A percentile compares a stretch with the other conserved stretches of the same genome.
phyloP scores from a whole-genome alignment of 2,888 invertebrate genomes.

The Ellobium chinense region DNA sequence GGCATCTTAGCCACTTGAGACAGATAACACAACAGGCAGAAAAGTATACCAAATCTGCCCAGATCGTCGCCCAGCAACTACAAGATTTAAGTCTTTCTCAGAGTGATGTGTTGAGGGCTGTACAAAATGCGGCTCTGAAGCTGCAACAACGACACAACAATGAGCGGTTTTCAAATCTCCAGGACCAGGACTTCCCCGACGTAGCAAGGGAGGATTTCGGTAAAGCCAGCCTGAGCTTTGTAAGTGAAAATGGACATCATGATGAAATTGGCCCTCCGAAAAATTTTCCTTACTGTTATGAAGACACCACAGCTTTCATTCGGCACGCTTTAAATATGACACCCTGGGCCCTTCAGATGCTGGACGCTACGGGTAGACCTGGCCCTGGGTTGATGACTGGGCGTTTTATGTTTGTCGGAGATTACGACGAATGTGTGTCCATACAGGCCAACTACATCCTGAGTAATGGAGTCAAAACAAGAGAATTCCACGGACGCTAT shows the following conservation, averaged over 20 bases:
- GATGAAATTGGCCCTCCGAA: neutral
- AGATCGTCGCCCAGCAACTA: neutral
- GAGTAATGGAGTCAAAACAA: neutral
- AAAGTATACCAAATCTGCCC: too few species aligned
- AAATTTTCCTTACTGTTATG: neutral
- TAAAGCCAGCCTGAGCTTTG: neutral
- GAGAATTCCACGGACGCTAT: neutral
- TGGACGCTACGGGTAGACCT: conserved; percentile 44
- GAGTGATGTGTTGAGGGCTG: neutral
- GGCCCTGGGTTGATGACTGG: conserved; percentile 18
- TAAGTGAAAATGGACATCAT: neutral
- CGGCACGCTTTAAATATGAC: neutral
- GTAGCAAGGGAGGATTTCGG: neutral
- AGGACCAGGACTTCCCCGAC: neutral
- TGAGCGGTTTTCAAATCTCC: neutral
- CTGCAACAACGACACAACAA: neutral
- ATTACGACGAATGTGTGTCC: conserved; percentile 12
- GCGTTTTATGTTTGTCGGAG: conserved; percentile 17
- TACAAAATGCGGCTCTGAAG: neutral
- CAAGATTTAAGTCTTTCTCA: neutral
- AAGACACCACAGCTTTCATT: neutral
- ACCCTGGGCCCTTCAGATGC: conserved; percentile 1
- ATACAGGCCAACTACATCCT: neutral
- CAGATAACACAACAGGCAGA: too few species aligned
- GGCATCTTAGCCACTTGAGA: too few species aligned